Evolutionary conservation across 2,113 vertebrate species (phyloP).

Genomic region (Rallus limicola): DNA sequence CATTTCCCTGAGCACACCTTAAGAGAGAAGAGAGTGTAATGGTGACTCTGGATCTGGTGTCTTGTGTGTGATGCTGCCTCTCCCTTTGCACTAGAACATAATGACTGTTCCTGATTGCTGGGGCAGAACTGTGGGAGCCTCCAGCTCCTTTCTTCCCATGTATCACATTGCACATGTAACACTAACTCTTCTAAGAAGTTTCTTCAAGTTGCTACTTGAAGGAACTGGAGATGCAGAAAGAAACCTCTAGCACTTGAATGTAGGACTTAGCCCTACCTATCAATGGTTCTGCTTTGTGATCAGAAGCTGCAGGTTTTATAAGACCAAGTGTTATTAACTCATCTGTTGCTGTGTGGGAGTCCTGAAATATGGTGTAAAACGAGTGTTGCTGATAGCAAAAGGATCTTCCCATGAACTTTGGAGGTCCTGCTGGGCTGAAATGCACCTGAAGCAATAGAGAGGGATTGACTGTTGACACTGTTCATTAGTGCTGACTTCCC

Average conservation of each 20-base stretch:
- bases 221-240: not conserved
- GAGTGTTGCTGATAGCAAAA: not conserved
- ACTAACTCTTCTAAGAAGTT: not conserved
- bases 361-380: not conserved
- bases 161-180: not conserved
- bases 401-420: not conserved
- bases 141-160: not conserved
- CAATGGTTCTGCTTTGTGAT: not conserved
- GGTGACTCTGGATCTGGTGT: not conserved
- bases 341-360: not conserved
- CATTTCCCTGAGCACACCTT: not conserved
- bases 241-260: not conserved
- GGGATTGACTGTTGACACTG: not conserved
- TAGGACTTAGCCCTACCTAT: not conserved
- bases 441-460: not conserved
- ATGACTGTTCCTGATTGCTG: not conserved
- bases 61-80: not conserved
- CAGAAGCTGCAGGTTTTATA: not conserved
- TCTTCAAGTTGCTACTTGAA: not conserved
- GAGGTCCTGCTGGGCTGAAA: not conserved
- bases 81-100: not conserved
- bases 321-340: not conserved
- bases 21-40: not conserved
- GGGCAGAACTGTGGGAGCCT: not conserved
- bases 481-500: not conserved